Conservation (phyloP, 2,797 vertebrate genomes). For the Centroberyx gerrardi region DNA sequence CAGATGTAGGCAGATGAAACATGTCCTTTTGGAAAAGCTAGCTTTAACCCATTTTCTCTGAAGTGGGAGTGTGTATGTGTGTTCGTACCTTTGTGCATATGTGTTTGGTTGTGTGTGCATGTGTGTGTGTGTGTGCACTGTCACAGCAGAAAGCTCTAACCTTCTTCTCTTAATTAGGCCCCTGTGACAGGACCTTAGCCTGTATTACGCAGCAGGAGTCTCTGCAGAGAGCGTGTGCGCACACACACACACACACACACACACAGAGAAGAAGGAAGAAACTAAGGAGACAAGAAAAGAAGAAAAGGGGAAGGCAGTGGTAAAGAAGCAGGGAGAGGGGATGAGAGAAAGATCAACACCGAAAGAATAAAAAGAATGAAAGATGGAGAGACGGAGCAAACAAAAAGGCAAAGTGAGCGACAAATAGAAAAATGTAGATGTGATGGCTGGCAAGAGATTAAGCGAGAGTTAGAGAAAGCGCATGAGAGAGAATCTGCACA, state of each 20-base stretch:
- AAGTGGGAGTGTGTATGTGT: not conserved
- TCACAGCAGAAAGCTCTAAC: not conserved
- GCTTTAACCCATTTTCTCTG: slow-evolving; percentile 1
- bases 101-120: not conserved
- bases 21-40: not conserved
- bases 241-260: not conserved
- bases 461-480: slow-evolving; percentile 27
- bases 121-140: not conserved
- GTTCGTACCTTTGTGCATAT: not conserved
- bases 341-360: slow-evolving; percentile 5
- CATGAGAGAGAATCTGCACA: not conserved
- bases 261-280: too few species aligned
- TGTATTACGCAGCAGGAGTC: slow-evolving; percentile 1
- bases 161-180: slow-evolving; percentile 18
- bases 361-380: not conserved
- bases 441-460: slow-evolving; percentile 18
- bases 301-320: not conserved
- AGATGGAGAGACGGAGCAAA: slow-evolving; percentile 19
- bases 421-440: slow-evolving; percentile 7
- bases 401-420: slow-evolving; percentile 18
- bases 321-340: slow-evolving; percentile 4
- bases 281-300: not conserved
- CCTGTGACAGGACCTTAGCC: slow-evolving; percentile 9
- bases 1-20: not conserved
- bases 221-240: not conserved